Conservation (phyloP, 2,113 vertebrate species). For the Perognathus longimembris region DNA sequence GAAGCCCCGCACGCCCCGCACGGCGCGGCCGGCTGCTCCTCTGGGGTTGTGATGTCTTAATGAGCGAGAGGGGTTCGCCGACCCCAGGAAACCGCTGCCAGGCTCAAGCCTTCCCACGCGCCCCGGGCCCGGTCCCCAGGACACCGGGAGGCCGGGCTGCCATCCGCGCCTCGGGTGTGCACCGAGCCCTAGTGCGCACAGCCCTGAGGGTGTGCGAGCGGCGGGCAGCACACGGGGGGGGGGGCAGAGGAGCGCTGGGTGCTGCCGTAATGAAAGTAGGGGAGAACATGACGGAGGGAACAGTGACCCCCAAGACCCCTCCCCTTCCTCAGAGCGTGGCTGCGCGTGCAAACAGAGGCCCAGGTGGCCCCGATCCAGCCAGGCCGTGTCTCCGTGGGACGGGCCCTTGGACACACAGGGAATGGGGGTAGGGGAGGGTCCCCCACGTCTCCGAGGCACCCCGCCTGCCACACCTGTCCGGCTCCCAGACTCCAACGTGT, state of each 20-base stretch:
- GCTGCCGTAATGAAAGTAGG: accelerated
- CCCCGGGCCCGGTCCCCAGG: background rate
- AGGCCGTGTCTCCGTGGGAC: too few relatives aligned
- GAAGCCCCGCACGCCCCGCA: slow-evolving; percentile 52
- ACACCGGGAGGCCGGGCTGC: accelerated
- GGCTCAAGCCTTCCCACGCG: slow-evolving; percentile 48
- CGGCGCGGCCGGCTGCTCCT: slow-evolving; percentile 48
- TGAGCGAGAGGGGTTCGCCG: slow-evolving; percentile 66
- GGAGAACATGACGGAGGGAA: too few relatives aligned
- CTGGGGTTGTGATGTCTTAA: slow-evolving; percentile 60
- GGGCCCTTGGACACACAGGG: too few relatives aligned
- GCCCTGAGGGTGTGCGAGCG: too few relatives aligned
- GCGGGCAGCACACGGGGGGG: background rate
- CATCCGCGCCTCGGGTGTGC: background rate
- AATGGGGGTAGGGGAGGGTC: too few relatives aligned
- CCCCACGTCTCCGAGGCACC: too few relatives aligned
- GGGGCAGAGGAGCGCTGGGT: background rate
- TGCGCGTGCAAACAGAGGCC: too few relatives aligned
- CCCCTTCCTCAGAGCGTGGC: too few relatives aligned
- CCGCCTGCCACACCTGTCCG: too few relatives aligned
- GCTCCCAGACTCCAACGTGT: too few relatives aligned
- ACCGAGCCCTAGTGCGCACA: background rate
- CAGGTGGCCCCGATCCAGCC: too few relatives aligned
- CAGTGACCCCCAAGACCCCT: too few relatives aligned
- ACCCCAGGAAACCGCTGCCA: slow-evolving; percentile 65